Evolutionary conservation across 2,888 invertebrate genomes (phyloP), one percentile per base, ranked within the genome.

Genomic region (Acanthosepion esculentum): DNA sequence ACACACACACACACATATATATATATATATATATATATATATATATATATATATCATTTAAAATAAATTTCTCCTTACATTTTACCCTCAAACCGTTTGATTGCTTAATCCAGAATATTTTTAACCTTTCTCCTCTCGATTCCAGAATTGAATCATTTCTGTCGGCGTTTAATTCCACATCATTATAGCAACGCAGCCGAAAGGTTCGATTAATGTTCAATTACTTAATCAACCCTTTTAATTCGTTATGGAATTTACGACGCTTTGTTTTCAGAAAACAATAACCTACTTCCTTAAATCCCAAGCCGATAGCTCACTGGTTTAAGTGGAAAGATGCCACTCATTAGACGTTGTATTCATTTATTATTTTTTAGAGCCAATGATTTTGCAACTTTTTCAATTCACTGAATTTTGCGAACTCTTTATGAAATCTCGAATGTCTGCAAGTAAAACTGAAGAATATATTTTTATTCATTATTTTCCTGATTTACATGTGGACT

Each of bases 121-220:
- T 4, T 78, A 1, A 33, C 33, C n/a, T 78, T 33, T 78, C 78
- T 78, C n/a, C 12, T 78, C 78, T 10, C n/a, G 4, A 78, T 78
- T 78, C n/a, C 15, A 78, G 33, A 78, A 33, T 78, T 78, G n/a
- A 78, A 78, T 78, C n/a, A n/a, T 78, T 78, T 78, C 78, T 78
- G 15, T 78, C 15, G 78, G 78, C 78, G 78, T 12, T 78, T 78
- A 78, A 78, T n/a, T 78, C 15, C n/a, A 78, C n/a, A n/a, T 78
- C 78, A 78, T 78, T 78, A 78, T n/a, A 78, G 12, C 78, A 78
- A 78, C 33, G 15, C 12, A 15, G 78, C 78, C 78, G 10, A 78
- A 78, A 78, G 78, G 78, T 78, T 78, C 78, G 78, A 78, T 78
- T 78, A n/a, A n/a, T 78, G 78, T 78, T 78, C 78, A 78, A 78